phyloP scores from a whole-genome alignment of 2,888 invertebrate species.

The Electrophaes corylata region DNA sequence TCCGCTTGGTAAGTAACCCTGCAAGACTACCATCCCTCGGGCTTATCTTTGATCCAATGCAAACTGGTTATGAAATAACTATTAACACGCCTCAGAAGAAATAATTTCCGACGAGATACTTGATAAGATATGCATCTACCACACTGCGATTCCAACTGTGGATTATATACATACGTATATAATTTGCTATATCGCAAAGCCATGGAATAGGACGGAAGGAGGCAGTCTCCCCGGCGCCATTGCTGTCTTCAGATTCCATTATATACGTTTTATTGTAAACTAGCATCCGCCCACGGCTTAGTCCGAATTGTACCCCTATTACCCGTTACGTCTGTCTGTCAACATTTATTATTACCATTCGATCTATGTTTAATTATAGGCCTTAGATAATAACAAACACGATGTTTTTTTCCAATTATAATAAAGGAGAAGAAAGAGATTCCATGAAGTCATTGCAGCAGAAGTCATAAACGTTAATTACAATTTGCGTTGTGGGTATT shows the following conservation, averaged over 20 bases:
- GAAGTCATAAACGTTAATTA: constrained; percentile 18
- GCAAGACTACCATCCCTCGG: neutral
- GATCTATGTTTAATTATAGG: neutral
- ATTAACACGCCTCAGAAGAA: neutral
- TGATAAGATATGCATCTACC: constrained; percentile 10
- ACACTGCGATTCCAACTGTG: constrained; percentile 17
- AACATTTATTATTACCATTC: too few species aligned
- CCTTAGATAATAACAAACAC: neutral
- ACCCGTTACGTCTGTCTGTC: too few species aligned
- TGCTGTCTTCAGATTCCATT: constrained; percentile 47
- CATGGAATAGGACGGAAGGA: constrained; percentile 33
- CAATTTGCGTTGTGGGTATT: constrained; percentile 13
- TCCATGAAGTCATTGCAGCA: constrained; percentile 28
- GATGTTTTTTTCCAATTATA: neutral
- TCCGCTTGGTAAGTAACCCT: neutral
- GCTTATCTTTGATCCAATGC: neutral
- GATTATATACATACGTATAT: constrained; percentile 13
- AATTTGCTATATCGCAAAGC: constrained; percentile 28
- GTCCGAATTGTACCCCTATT: neutral
- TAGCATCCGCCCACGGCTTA: neutral
- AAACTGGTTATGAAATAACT: neutral
- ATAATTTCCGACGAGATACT: constrained; percentile 6
- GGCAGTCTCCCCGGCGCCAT: constrained; percentile 46
- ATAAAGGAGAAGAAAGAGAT: neutral
- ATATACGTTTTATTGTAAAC: constrained; percentile 19